These are phyloP conservation scores for Epinotia bilunana DNA, from an alignment of 2,888 invertebrate genomes.

Conservation along the genomic window DNA sequence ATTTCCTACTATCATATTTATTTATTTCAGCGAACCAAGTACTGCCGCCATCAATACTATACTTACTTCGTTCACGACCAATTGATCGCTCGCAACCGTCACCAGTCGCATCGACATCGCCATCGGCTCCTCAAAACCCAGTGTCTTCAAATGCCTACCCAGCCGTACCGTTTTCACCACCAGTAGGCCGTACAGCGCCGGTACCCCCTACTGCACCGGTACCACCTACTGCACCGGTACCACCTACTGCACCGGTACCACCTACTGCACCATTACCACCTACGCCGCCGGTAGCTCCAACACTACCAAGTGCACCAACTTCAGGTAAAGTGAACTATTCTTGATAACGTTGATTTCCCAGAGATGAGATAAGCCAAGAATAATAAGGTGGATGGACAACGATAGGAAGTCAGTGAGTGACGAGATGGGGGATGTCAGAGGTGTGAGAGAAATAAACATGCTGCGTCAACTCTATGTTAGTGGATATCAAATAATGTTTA, in stretches of 20 bases:
- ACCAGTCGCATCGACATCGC: background rate
- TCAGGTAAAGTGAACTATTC: background rate
- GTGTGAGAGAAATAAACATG: no score
- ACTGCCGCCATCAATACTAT: slow-evolving; percentile 15
- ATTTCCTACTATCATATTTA: background rate
- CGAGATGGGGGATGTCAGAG: background rate
- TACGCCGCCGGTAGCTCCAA: background rate
- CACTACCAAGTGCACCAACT: background rate
- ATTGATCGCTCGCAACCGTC: background rate
- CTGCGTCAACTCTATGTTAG: no score
- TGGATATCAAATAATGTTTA: no score
- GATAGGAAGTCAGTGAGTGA: background rate
- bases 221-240: background rate
- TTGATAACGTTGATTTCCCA: background rate
- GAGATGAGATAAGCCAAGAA: no score
- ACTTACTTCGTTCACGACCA: slow-evolving; percentile 3
- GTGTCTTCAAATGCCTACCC: background rate
- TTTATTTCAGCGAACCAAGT: slow-evolving; percentile 6
- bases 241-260: background rate
- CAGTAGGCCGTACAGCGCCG: background rate
- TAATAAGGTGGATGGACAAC: no score
- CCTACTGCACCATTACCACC: background rate
- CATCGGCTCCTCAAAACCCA: background rate
- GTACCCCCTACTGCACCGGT: background rate
- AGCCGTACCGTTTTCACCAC: background rate